Evolutionary conservation across 1,140 invertebrate genomes (phyloP), one percentile per base, ranked within the genome.

Genomic region (Dufourea novaeangliae): DNA sequence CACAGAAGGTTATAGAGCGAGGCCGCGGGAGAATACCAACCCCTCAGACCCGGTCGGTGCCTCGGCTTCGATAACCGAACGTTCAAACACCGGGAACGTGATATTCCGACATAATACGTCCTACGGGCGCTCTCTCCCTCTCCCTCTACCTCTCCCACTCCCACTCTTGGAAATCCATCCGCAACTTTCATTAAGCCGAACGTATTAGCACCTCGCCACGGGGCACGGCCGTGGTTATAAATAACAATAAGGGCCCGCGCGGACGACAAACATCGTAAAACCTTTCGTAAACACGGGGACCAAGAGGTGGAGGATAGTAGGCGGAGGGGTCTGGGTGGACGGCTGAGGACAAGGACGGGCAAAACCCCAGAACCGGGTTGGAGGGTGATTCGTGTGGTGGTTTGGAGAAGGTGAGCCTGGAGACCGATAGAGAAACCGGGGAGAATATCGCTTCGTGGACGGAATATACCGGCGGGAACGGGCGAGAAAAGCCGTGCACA

Each of bases 181-280:
- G 78, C 72, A 57, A 73, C 62, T 86, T 86, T 86, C 84, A 86
- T 86, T 83, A 86, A 86, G 76, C 73, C 80, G 56, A 54, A 32
- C 67, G 79, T 85, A 80, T 81, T 80, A 78, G 69, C 74, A 72
- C 57, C 62, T 66, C 70, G 80, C 44, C 80, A 82, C 69, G 54
- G 50, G 64, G 52, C 67, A 72, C 52, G 27, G 62, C 37, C 78
- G 69, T 77, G 68, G 84, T 85, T 85, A 86, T 87, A 88, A 90
- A 90, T 88, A 88, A 88, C 83, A 86, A 82, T 88, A 86, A 87
- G 78, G 75, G 59, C 78, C 72, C 78, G 77, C 64, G 79, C 74
- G 80, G 79, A 89, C 70, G 69, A 79, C 80, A 88, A 89, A 89
- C 88, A 88, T 83, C 83, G 82, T 86, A 87, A 83, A 87, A 84